Evolutionary conservation across 2,888 invertebrate genomes (phyloP), one percentile per base, ranked within the genome.

Genomic region (Caenorhabditis parvicauda): DNA sequence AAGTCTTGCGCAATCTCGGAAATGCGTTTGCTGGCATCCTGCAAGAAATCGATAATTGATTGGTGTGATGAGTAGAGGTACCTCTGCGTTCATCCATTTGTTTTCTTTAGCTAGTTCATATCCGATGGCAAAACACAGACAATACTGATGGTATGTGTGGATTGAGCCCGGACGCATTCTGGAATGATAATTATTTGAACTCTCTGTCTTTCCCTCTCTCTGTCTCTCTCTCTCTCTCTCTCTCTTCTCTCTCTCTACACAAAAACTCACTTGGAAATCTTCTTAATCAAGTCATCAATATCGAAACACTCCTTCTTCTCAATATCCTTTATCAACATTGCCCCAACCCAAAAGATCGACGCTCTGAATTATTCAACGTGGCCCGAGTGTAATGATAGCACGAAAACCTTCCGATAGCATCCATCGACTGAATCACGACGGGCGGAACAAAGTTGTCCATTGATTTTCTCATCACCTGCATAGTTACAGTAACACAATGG

Each of bases 241-340:
- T n/a, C n/a, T n/a, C n/a, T n/a, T n/a, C n/a, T n/a, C n/a, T n/a
- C n/a, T n/a, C n/a, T n/a, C n/a, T n/a, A n/a, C n/a, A n/a, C n/a
- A n/a, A 3, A 41, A 21, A 32, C 21, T n/a, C 12, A 56, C 44
- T 54, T 62, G 52, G 52, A 48, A 4, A 62, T 28, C 38, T 49
- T 48, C 21, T 39, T 50, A 37, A 63, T 55, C 17, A 63, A 35
- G 24, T 60, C 59, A 5, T 50, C 51, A 12, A 66, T 46, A 51
- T 66, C 66, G 44, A 66, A 66, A 32, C 63, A 57, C 44, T 62
- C 63, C 12, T 55, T 42, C 52, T 57, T 63, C 47, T 63, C 66
- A 22, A 60, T 53, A 32, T 63, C 66, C 46, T 60, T 62, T 24
- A 45, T n/a, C 28, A 66, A 38, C 59, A 58, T 58, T 42, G 56